Evolutionary conservation across 1,140 invertebrate genomes (phyloP).

Genomic region (Drosophila lowei): DNA sequence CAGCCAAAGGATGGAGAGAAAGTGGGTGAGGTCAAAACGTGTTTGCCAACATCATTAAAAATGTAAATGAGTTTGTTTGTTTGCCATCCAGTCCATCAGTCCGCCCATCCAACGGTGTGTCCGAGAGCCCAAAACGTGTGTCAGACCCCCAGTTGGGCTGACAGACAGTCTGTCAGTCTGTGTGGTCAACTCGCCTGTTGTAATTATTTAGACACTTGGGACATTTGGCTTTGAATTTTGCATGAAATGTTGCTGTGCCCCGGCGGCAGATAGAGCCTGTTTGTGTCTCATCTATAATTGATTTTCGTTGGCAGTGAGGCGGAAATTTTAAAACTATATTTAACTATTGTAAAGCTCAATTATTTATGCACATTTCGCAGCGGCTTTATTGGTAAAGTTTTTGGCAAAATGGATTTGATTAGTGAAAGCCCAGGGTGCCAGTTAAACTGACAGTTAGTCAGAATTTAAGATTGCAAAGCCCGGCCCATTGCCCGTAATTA

Average conservation of each 20-base stretch:
- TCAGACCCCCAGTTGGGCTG: slow-evolving; percentile 22
- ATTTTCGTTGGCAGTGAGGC: slow-evolving; percentile 42
- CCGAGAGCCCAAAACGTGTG: slow-evolving; percentile 23
- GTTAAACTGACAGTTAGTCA: slow-evolving; percentile 35
- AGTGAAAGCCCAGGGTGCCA: slow-evolving; percentile 39
- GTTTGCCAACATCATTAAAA: slow-evolving; percentile 79
- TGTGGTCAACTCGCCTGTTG: slow-evolving; percentile 51
- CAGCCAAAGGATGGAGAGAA: not conserved
- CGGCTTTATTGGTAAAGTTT: slow-evolving; percentile 57
- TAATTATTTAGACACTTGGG: slow-evolving; percentile 75
- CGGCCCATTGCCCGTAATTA: slow-evolving; percentile 35
- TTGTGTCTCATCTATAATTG: slow-evolving; percentile 71
- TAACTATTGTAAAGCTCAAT: slow-evolving; percentile 53
- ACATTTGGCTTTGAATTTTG: slow-evolving; percentile 61
- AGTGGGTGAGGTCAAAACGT: slow-evolving; percentile 18
- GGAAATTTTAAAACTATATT: slow-evolving; percentile 55
- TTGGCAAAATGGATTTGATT: slow-evolving; percentile 22
- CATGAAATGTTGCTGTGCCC: slow-evolving; percentile 54
- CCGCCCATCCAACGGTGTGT: slow-evolving; percentile 8
- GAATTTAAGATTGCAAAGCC: slow-evolving; percentile 20
- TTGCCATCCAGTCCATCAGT: slow-evolving; percentile 44
- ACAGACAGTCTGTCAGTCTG: slow-evolving; percentile 19
- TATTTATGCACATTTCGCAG: slow-evolving; percentile 54
- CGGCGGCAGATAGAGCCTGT: slow-evolving; percentile 48
- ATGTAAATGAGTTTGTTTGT: slow-evolving; percentile 81